Evolutionary conservation across 92 coral and sea anemone species (phyloP).

Genomic region (Porites cylindrica): DNA sequence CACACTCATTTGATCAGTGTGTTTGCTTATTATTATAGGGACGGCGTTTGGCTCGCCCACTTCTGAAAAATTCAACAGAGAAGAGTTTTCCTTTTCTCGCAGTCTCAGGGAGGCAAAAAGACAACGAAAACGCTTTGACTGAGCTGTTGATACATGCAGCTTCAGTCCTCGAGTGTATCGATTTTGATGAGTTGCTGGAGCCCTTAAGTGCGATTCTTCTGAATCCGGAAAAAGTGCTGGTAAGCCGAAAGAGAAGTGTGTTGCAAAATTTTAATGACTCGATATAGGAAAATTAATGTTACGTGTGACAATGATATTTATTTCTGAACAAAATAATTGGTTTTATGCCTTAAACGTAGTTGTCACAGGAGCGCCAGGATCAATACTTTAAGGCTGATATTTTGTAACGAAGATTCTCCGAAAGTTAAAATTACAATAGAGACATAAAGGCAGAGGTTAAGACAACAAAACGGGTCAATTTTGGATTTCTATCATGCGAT

Average conservation of each 20-base stretch:
- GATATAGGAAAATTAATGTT: no score
- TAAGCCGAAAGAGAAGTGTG: neutral
- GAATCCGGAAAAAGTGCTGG: constrained; percentile 4
- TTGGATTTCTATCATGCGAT: no score
- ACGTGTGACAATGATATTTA: no score
- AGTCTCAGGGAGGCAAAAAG: neutral
- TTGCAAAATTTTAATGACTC: neutral
- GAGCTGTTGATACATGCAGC: constrained; percentile 58
- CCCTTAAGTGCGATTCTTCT: constrained; percentile 18
- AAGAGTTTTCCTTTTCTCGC: neutral
- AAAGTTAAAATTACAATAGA: no score
- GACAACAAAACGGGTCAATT: no score
- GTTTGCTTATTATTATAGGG: neutral
- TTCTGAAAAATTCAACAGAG: constrained; percentile 8
- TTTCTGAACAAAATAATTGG: no score
- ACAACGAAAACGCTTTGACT: constrained; percentile 28
- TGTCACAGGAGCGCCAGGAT: no score
- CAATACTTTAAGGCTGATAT: no score
- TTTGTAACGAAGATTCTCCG: no score
- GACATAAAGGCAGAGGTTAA: no score
- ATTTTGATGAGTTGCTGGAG: constrained; percentile 15
- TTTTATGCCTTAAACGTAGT: no score
- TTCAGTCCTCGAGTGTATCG: constrained; percentile 35
- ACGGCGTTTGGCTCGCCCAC: constrained; percentile 6
- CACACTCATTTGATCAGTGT: neutral